These are phyloP conservation scores for Neuroterus valhalla DNA, from an alignment of 1,140 invertebrate genomes.

Conservation along the genomic window DNA sequence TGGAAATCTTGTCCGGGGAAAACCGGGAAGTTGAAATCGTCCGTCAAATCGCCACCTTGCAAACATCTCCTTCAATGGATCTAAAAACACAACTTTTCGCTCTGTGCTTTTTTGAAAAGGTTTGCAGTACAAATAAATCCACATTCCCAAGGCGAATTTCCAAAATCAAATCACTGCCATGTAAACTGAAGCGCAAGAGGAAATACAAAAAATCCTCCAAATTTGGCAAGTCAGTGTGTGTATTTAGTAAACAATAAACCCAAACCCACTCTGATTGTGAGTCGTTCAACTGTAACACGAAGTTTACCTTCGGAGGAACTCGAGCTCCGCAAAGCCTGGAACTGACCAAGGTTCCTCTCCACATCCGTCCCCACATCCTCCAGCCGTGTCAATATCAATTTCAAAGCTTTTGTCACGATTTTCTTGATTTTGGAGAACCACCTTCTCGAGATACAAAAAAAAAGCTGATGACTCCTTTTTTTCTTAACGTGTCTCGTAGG, in stretches of 20 bases:
- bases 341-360: conserved; percentile 18
- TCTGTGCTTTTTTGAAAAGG: neutral
- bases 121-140: neutral
- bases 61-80: no score
- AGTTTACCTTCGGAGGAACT: conserved; percentile 14
- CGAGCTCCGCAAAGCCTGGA: neutral
- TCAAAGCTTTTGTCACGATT: conserved; percentile 13
- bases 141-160: neutral
- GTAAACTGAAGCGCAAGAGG: conserved; percentile 12
- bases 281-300: conserved; percentile 17
- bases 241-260: conserved; percentile 25
- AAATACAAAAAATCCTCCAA: neutral
- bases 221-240: conserved; percentile 16
- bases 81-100: no score
- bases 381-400: conserved; percentile 24
- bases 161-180: neutral
- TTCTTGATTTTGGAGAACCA: neutral
- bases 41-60: no score
- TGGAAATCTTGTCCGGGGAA: no score
- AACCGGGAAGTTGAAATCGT: no score
- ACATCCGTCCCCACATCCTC: conserved; percentile 1
- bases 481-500: neutral
- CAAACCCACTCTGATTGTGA: conserved; percentile 15
- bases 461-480: conserved; percentile 10
- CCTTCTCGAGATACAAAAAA: neutral